phyloP scores from a whole-genome alignment of 2,888 invertebrate species.

The Horisme vitalbata region DNA sequence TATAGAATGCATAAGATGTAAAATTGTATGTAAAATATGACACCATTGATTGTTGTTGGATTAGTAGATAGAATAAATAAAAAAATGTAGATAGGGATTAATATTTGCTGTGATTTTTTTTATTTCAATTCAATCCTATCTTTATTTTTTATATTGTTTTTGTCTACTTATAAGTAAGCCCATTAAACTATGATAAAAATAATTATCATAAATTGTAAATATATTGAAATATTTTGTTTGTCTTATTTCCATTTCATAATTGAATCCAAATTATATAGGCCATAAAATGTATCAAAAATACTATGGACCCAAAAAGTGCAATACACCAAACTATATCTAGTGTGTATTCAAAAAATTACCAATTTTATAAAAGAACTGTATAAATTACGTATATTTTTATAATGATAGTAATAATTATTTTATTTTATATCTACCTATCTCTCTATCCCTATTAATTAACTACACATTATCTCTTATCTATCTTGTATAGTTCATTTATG shows the following conservation, averaged over 20 bases:
- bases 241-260: too few relatives aligned
- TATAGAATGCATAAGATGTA: conserved; percentile 16
- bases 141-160: too few relatives aligned
- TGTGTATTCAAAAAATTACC: not conserved
- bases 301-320: too few relatives aligned
- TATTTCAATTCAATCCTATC: too few relatives aligned
- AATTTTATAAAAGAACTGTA: conserved; percentile 5
- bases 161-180: too few relatives aligned
- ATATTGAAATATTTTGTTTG: too few relatives aligned
- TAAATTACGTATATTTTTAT: conserved; percentile 33
- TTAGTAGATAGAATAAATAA: conserved; percentile 40
- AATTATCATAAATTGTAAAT: too few relatives aligned
- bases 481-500: conserved; percentile 36
- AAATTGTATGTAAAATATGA: conserved; percentile 48
- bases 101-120: conserved; percentile 69
- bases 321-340: too few relatives aligned
- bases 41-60: conserved; percentile 53
- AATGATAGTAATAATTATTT: conserved; percentile 24
- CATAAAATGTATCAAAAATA: not conserved
- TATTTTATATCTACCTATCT: conserved; percentile 39
- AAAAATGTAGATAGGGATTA: conserved; percentile 56
- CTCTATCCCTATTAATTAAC: conserved; percentile 40
- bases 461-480: conserved; percentile 41
- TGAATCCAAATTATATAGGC: too few relatives aligned
- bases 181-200: too few relatives aligned